phyloP scores from a whole-genome alignment of 2,888 invertebrate species.

The Eupithecia exiguata region DNA sequence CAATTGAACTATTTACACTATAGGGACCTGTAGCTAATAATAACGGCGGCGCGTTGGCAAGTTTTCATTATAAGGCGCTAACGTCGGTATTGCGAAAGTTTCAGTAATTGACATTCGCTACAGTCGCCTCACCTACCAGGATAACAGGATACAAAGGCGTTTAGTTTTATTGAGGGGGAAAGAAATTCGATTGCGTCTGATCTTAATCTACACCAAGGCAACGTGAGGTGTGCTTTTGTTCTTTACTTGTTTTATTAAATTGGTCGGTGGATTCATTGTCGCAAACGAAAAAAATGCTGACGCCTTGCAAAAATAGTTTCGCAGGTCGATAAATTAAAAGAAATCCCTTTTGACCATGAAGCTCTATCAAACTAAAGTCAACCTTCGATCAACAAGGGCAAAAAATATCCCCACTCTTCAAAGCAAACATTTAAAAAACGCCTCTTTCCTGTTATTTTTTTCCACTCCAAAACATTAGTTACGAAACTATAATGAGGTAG shows the following conservation, averaged over 20 bases:
- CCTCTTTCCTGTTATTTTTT: background rate
- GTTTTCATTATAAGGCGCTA: constrained; percentile 59
- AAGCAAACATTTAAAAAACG: background rate
- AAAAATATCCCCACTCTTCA: background rate
- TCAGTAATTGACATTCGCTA: constrained; percentile 65
- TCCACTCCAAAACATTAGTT: background rate
- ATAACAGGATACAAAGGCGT: constrained; percentile 44
- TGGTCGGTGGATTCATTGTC: no score
- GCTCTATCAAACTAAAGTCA: no score
- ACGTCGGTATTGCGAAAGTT: constrained; percentile 63
- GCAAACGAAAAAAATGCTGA: no score
- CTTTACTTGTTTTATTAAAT: constrained; percentile 5
- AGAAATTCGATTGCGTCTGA: constrained; percentile 27
- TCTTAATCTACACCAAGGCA: constrained; percentile 20
- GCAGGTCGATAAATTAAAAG: no score
- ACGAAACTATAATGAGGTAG: background rate
- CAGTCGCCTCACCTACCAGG: constrained; percentile 41
- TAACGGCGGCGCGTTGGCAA: constrained; percentile 46
- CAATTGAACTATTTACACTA: constrained; percentile 16
- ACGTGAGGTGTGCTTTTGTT: constrained; percentile 27
- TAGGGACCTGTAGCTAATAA: constrained; percentile 60
- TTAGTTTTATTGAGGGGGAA: constrained; percentile 32
- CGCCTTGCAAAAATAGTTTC: no score
- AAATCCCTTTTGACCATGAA: no score
- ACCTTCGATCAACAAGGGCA: background rate